These are phyloP conservation scores for Drosophila lini DNA, from an alignment of 1,140 invertebrate genomes.

Conservation along the genomic window DNA sequence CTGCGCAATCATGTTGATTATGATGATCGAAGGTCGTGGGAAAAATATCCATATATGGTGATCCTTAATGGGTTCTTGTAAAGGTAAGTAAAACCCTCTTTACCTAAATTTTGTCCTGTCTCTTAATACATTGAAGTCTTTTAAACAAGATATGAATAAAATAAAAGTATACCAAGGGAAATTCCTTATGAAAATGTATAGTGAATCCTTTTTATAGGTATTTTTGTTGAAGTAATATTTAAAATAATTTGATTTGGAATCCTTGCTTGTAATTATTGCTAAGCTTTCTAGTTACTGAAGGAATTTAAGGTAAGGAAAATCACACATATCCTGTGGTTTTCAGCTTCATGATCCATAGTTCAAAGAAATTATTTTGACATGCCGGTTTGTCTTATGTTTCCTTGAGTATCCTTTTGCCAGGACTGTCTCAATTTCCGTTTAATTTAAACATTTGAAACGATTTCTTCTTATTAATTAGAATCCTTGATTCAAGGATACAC, in stretches of 20 bases:
- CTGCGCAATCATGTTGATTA: conserved; percentile 21
- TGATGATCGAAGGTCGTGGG: conserved; percentile 45
- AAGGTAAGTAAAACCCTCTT: not conserved
- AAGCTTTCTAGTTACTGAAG: not conserved
- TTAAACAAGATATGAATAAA: not conserved
- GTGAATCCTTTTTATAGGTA: not conserved
- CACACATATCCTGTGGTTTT: not conserved
- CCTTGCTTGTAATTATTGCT: too few species aligned
- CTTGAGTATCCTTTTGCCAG: conserved; percentile 1
- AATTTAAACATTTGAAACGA: not conserved
- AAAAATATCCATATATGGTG: conserved; percentile 39
- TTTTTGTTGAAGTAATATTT: not conserved
- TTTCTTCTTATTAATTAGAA: too few species aligned
- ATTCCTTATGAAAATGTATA: not conserved
- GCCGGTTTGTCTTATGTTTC: not conserved
- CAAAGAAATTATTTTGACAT: not conserved
- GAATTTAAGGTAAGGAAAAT: not conserved
- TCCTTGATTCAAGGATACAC: conserved; percentile 6
- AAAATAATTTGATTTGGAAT: not conserved
- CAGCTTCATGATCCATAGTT: not conserved
- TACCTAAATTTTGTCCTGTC: not conserved
- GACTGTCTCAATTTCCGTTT: not conserved
- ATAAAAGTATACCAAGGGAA: not conserved
- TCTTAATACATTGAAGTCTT: not conserved
- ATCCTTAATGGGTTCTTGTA: not conserved